Base-by-base conservation (phyloP, 2,113 vertebrate species). In the Coracopsis vasa region DNA sequence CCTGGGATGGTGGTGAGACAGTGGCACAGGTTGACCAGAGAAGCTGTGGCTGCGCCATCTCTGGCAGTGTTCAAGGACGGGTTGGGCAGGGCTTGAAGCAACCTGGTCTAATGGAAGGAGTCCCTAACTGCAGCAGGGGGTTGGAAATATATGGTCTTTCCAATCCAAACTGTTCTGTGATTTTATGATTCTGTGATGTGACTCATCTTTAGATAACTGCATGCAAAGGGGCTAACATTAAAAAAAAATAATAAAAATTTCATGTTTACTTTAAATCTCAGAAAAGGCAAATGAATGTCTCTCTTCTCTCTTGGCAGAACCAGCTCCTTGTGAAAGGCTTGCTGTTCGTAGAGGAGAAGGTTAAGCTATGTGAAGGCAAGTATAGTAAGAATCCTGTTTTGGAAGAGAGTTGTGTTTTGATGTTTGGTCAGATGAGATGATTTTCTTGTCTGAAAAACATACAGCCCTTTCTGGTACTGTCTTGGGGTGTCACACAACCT, bases 301-400 rank as follows among this genome's bases (percentile, higher is more conserved):
- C 84, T 98, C 89, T 96, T 95, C 61, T 97, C 88, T 98, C 69
- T 98, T 96, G 97, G 92, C 98, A 99, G 99, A 99, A 99, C 97
- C 99, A 99, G 95, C 98, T 99, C 94, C 98, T 99, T 95, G 98
- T 94, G 16, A 99, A 99, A 97, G 99, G 99, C 78, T 97, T 99
- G 94, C 96, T 98, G 73, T 98, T 98, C 85, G 95, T 99, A 95
- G 98, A 99, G 94, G 99, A 99, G 92, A 99, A 99, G 97, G 98
- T 99, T 95, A 98, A 98, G 69, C 95, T 98, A 70, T 98, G 98
- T 92, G 98, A 99, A 90, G 99, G 99, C 99, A 98, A 98, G 97
- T 97, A 92, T 6, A 29, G 83, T 18, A 94, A 88, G 83, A 92
- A 72, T 71, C 27, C 16, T 9, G 2, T 53, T 67, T 71, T 61